Percentiles rank a stretch among this genome's conserved stretches.
Conservation (phyloP, 1,140 invertebrate species). For the Oryctes rhinoceros region DNA sequence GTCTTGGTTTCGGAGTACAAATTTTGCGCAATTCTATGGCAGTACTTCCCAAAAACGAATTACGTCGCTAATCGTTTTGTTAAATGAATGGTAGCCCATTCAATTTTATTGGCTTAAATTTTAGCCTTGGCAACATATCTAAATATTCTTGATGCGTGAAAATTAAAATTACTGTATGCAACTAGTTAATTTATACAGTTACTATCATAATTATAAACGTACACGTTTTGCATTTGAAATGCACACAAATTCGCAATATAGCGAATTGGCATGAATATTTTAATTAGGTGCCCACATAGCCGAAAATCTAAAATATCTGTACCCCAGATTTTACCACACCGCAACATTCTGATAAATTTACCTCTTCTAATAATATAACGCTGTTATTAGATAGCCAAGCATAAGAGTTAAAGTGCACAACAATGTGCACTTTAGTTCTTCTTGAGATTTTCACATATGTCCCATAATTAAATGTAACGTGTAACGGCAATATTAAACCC, state of each 20-base stretch:
- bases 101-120: not conserved
- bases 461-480: not conserved
- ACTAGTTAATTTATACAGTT: too few species aligned
- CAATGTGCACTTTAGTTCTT: too few species aligned
- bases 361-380: conserved; percentile 10
- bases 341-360: not conserved
- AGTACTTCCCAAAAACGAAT: not conserved
- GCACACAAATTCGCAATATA: not conserved
- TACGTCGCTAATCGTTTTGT: conserved; percentile 8
- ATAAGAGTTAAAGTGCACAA: conserved; percentile 21
- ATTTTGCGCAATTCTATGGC: not conserved
- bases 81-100: not conserved
- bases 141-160: too few species aligned
- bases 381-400: not conserved
- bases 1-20: not conserved
- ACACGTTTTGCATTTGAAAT: not conserved
- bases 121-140: too few species aligned
- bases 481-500: not conserved
- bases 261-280: not conserved
- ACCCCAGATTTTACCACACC: not conserved
- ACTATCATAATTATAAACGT: not conserved
- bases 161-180: too few species aligned
- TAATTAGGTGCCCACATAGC: conserved; percentile 14
- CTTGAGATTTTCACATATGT: not conserved
- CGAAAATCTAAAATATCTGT: conserved; percentile 26